A percentile compares a stretch with the other conserved stretches of the same genome.
phyloP scores from a whole-genome alignment of 2,113 vertebrate genomes.

The Formicarius rufipectus region DNA sequence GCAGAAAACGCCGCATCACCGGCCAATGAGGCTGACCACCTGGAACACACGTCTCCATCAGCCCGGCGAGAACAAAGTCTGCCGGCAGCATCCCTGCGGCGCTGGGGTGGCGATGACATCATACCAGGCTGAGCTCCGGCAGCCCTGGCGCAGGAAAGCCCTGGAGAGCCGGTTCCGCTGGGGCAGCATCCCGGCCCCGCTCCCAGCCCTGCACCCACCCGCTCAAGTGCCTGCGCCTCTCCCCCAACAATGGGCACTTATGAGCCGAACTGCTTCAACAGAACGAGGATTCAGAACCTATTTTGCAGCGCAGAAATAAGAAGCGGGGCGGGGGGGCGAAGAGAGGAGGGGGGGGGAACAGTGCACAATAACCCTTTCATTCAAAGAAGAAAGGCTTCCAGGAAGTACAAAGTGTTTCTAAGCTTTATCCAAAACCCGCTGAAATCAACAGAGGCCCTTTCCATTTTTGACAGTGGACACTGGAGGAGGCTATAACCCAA shows the following conservation, averaged over 20 bases:
- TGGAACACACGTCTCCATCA: background rate
- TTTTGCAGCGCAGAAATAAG: conserved; percentile 38
- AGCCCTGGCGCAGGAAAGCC: background rate
- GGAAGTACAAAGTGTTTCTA: conserved; percentile 14
- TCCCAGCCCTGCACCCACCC: conserved; percentile 34
- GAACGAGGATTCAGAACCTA: conserved; percentile 7
- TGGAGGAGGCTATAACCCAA: background rate
- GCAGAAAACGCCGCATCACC: background rate
- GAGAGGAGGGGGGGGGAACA: fast-evolving
- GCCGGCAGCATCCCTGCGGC: conserved; percentile 27
- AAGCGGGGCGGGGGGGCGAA: no score
- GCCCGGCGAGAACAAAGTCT: conserved; percentile 10
- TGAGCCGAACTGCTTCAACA: background rate
- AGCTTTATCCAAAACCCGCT: background rate
- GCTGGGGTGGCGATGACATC: conserved; percentile 69
- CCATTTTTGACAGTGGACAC: background rate
- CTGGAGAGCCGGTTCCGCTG: background rate
- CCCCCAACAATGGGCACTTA: conserved; percentile 39
- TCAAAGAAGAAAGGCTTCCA: conserved; percentile 20
- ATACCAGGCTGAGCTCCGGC: conserved; percentile 30
- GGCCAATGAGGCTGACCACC: background rate
- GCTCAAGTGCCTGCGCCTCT: background rate
- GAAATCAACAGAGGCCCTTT: background rate
- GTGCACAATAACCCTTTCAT: conserved; percentile 53
- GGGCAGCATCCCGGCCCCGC: conserved; percentile 27